Base-by-base conservation (phyloP, 2,888 invertebrate species). In the Caenorhabditis angaria region DNA sequence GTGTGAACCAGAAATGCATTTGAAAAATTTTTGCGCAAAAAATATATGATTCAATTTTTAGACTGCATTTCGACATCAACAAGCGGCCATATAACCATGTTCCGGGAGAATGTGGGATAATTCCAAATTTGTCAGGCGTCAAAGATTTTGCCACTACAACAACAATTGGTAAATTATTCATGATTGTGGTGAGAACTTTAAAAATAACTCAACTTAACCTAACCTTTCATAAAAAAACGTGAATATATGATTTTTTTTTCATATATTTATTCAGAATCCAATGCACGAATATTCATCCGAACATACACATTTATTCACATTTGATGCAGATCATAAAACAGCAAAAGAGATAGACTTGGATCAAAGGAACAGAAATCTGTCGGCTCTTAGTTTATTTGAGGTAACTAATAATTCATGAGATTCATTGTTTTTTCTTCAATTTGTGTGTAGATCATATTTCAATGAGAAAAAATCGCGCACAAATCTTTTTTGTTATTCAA, bases 31-130 rank as follows among this genome's bases (percentile, higher is more conserved):
- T n/a, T n/a, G n/a, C n/a, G n/a, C n/a, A n/a, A n/a, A n/a, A n/a
- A n/a, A n/a, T n/a, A n/a, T n/a, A n/a, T n/a, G n/a, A n/a, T n/a
- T n/a, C n/a, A 35, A 48, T 28, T 83, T 82, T 65, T 65, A 85
- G 85, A 32, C 62, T 85, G 4, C 61, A 78, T 28, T 57, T 83
- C 4, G 85, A 85, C 66, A 61, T 75, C 29, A 84, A 85, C 76
- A 85, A 84, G 61, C 58, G 74, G 8, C 65, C 76, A 8, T 84
- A 82, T 66, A 78, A 80, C 35, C 85, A 85, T 61, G 77, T 72
- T 18, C 84, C 85, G 0, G 85, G 84, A n/a, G 80, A 78, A 50
- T 85, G 85, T 62, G 61, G 76, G 14, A 32, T 67, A 1, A 65
- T 84, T 20, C 77, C 73, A 24, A 69, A 73, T 48, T 24, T 73